Evolutionary conservation across 2,797 vertebrate genomes (phyloP), one percentile per base, ranked within the genome.

Genomic region (Lutra lutra): DNA sequence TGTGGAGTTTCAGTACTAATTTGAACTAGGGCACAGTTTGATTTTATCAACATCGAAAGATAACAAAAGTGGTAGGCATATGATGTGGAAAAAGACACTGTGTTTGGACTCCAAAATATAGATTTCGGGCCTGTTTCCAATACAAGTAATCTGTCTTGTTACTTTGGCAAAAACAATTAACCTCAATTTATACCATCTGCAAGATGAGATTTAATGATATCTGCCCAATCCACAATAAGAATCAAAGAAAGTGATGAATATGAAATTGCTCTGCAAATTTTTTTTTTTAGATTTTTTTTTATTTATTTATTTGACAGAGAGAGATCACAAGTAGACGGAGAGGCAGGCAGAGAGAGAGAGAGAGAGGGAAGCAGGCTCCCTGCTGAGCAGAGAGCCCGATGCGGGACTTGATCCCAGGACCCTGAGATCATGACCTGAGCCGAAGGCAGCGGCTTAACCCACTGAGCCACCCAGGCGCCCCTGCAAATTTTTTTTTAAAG

Each of bases 1-100:
- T 82, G 5, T 87, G 32, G 27, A 51, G 68, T 27, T 91, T 96
- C 66, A 92, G 73, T 84, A 94, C 80, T 83, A 82, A 94, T 94
- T 83, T 90, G 80, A 96, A 94, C 7, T 21, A 46, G 40, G 25
- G 75, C 32, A 91, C 62, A 60, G 35, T 91, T 93, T 77, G 62
- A 96, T 95, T 91, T 97, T 88, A 91, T 87, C 46, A 85, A 78
- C 23, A 87, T 91, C 73, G 85, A 87, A 95, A 85, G 51, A 32
- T 89, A 87, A 83, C 66, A n/a, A 79, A 94, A 94, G 32, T 3
- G 1, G 51, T 48, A 48, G 18, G 11, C 51, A 70, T 43, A 64
- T 25, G 60, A 72, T 43, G 89, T 9, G 73, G 54, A 15, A 90
- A 79, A 35, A 32, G 66, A 35, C 14, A 54, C 9, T 60, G 23